These are phyloP conservation scores for Oxystoma pomonae DNA, from an alignment of 2,888 invertebrate genomes.

Conservation along the genomic window DNA sequence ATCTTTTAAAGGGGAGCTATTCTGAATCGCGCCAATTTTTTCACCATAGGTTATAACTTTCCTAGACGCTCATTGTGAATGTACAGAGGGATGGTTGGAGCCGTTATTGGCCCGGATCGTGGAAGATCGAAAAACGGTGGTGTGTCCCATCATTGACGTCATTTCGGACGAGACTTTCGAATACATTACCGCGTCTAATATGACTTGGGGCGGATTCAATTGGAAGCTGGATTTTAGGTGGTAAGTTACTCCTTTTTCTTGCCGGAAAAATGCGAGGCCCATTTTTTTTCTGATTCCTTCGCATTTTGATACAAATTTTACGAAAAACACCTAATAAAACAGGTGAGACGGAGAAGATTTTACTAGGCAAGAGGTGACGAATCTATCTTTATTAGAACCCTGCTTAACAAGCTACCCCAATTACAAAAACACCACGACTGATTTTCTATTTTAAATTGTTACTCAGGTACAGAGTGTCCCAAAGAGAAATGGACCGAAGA, in stretches of 20 bases:
- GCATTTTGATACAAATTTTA: not conserved
- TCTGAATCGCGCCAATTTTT: too few relatives aligned
- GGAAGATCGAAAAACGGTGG: conserved; percentile 88
- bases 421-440: too few relatives aligned
- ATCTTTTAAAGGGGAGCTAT: too few relatives aligned
- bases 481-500: conserved; percentile 91
- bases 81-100: conserved; percentile 98
- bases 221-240: conserved; percentile 99
- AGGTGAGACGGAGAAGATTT: too few relatives aligned
- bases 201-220: conserved; percentile 99
- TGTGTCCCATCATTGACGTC: conserved; percentile 98
- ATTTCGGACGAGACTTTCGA: conserved; percentile 99
- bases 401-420: too few relatives aligned
- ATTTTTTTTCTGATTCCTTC: not conserved
- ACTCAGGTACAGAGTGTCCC: conserved; percentile 91
- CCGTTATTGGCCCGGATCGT: conserved; percentile 89
- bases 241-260: too few relatives aligned
- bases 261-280: too few relatives aligned
- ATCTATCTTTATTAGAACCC: too few relatives aligned
- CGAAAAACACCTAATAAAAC: not conserved
- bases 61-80: conserved; percentile 97
- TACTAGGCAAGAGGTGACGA: too few relatives aligned
- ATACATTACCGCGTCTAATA: conserved; percentile 97
- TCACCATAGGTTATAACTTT: conserved; percentile 94
- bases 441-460: too few relatives aligned